Evolutionary conservation across 2,888 invertebrate genomes (phyloP).

Genomic region (Emmelina monodactyla): DNA sequence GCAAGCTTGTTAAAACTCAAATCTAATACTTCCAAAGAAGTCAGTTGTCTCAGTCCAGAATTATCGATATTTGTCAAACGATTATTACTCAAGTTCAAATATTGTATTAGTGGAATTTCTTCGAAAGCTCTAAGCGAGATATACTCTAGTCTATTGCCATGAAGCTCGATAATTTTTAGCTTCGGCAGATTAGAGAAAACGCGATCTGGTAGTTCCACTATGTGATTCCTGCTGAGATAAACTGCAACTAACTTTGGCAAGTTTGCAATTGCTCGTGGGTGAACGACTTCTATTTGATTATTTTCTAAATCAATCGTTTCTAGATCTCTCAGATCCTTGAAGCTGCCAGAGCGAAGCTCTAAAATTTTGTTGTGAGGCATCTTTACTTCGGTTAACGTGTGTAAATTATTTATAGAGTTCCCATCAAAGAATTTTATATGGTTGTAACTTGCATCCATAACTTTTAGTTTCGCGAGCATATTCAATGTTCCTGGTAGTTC

Average conservation of each 20-base stretch:
- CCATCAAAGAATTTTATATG: conserved; percentile 74
- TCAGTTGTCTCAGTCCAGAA: conserved; percentile 75
- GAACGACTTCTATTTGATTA: conserved; percentile 79
- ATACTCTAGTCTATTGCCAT: conserved; percentile 78
- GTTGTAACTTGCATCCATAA: conserved; percentile 82
- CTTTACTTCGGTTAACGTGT: conserved; percentile 73
- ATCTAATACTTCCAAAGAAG: conserved; percentile 85
- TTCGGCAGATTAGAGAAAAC: conserved; percentile 80
- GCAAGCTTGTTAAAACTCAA: conserved; percentile 80
- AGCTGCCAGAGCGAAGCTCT: conserved; percentile 74
- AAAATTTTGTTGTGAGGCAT: conserved; percentile 78
- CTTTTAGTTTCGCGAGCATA: conserved; percentile 71
- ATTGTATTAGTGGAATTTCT: conserved; percentile 78
- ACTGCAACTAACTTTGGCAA: conserved; percentile 75
- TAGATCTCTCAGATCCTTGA: conserved; percentile 73
- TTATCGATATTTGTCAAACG: conserved; percentile 77
- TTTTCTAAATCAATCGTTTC: conserved; percentile 81
- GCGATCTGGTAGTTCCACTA: conserved; percentile 77
- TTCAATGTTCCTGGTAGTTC: conserved; percentile 76
- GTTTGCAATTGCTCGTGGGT: conserved; percentile 74
- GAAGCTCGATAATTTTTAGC: conserved; percentile 77
- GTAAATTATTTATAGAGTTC: conserved; percentile 73
- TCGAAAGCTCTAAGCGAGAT: conserved; percentile 79
- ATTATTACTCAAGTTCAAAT: conserved; percentile 85
- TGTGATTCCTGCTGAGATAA: conserved; percentile 74